A percentile compares a stretch with the other conserved stretches of the same genome.
These are phyloP conservation scores for Paramormyrops hopkinsi DNA, from an alignment of 2,797 vertebrate species.

Conservation along the genomic window DNA sequence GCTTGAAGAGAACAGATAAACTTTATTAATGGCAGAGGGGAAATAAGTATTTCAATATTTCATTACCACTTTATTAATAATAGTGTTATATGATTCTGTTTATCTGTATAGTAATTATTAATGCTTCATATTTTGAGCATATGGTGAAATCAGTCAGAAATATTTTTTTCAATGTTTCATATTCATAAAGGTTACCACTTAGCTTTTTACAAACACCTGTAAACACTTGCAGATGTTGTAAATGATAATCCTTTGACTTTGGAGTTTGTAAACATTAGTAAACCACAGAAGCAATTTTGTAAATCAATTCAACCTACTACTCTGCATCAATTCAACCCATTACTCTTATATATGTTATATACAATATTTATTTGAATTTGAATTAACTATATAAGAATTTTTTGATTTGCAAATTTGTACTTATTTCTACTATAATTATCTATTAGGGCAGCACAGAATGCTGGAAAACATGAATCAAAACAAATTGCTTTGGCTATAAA, in stretches of 20 bases:
- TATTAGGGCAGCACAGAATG: neutral
- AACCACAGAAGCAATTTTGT: neutral
- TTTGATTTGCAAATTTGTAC: neutral
- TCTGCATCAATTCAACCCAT: neutral
- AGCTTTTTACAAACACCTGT: neutral
- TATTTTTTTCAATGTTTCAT: neutral
- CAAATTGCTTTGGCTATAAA: neutral
- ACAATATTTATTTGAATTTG: neutral
- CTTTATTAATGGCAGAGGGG: neutral
- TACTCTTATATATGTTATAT: neutral
- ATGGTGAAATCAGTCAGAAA: neutral
- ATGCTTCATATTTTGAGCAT: neutral
- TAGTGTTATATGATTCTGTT: neutral
- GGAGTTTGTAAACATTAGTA: neutral
- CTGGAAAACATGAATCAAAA: neutral
- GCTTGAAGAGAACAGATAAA: neutral
- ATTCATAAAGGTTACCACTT: neutral
- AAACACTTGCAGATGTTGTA: neutral
- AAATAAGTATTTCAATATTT: neutral
- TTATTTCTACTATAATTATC: neutral
- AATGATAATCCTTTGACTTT: neutral
- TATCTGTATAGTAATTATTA: neutral
- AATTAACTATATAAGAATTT: neutral
- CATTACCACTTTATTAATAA: neutral
- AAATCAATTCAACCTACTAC: neutral